These are phyloP conservation scores for Morinoia aosen DNA, from an alignment of 2,888 invertebrate species.

Conservation along the genomic window DNA sequence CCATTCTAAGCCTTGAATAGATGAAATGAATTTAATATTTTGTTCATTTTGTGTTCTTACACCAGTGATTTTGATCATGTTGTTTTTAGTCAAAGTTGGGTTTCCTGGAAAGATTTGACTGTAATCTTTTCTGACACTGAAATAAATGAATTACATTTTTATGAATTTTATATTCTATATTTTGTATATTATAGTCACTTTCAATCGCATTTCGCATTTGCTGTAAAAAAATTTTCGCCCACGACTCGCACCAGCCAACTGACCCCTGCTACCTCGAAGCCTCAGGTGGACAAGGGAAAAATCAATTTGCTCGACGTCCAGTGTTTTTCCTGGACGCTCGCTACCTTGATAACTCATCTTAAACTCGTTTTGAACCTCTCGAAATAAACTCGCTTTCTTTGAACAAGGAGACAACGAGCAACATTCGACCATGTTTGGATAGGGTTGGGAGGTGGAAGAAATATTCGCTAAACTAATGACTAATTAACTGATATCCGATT, in stretches of 20 bases:
- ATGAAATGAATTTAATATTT: too few relatives aligned
- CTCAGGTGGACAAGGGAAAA: background rate
- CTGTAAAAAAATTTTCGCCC: background rate
- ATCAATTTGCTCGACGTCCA: background rate
- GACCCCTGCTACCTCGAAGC: background rate
- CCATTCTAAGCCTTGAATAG: too few relatives aligned
- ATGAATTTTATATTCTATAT: background rate
- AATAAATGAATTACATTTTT: background rate
- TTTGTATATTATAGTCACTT: background rate
- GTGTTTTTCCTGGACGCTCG: background rate
- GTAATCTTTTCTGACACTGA: too few relatives aligned
- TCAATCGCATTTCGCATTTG: slow-evolving; percentile 10
- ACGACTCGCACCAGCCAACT: background rate
- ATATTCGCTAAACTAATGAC: too few relatives aligned
- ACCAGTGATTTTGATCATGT: too few relatives aligned
- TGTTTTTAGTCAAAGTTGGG: too few relatives aligned
- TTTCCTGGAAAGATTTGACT: too few relatives aligned
- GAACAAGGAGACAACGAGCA: background rate
- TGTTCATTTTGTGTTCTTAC: too few relatives aligned
- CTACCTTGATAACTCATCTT: background rate
- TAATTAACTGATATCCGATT: too few relatives aligned
- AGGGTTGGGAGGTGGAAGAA: background rate
- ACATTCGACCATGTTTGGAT: background rate
- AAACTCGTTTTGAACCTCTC: background rate
- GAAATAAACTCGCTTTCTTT: background rate